These are phyloP conservation scores for Falco columbarius DNA, from an alignment of 2,797 vertebrate species.

Conservation along the genomic window DNA sequence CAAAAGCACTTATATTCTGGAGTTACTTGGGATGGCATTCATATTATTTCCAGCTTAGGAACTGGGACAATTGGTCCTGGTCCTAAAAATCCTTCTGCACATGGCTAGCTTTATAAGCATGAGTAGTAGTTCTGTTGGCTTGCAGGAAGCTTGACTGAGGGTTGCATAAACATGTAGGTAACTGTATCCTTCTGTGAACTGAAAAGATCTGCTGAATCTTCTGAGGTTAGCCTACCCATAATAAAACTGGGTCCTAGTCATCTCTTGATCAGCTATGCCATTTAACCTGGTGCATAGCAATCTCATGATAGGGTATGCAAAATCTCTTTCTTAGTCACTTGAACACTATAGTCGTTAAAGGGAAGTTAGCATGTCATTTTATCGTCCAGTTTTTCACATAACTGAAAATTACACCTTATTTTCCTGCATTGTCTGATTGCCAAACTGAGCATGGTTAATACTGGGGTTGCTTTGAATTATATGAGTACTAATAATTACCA, in stretches of 20 bases:
- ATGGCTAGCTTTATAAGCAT: not conserved
- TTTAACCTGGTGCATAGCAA: not conserved
- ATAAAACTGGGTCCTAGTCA: constrained; percentile 12
- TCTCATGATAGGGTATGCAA: not conserved
- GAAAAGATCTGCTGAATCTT: not conserved
- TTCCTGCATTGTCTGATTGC: not conserved
- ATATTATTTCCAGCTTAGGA: not conserved
- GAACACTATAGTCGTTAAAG: not conserved
- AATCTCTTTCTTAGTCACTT: not conserved
- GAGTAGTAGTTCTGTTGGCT: not conserved
- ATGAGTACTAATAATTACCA: not conserved
- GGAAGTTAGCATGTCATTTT: not conserved
- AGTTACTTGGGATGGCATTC: not conserved
- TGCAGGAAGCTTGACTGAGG: not conserved
- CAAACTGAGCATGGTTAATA: not conserved
- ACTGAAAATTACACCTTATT: not conserved
- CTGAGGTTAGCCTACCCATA: not conserved
- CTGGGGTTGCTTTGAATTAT: not conserved
- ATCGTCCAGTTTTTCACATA: not conserved
- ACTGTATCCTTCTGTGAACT: constrained; percentile 4
- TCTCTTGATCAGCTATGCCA: not conserved
- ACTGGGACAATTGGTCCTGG: not conserved
- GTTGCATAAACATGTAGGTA: not conserved
- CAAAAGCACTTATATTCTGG: not conserved
- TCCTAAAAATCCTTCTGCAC: not conserved